A percentile compares a stretch with the other conserved stretches of the same genome.
phyloP scores from a whole-genome alignment of 2,113 vertebrate genomes.

The Lophochroa leadbeateri region DNA sequence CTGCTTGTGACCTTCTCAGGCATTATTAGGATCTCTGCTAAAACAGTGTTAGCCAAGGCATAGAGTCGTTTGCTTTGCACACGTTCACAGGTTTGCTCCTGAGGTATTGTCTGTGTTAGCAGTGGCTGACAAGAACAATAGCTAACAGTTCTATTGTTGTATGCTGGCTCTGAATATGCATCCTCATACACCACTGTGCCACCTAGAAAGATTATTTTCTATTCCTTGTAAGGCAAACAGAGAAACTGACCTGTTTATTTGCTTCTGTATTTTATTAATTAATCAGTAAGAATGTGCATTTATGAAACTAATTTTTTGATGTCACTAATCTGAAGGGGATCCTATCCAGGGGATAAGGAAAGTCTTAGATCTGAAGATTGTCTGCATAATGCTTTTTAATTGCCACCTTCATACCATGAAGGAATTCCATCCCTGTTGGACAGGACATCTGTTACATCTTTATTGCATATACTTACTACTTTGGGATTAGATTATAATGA shows the following conservation, averaged over 20 bases:
- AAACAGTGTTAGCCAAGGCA: neutral
- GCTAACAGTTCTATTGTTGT: neutral
- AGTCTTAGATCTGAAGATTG: neutral
- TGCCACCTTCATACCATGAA: constrained; percentile 22
- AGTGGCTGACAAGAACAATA: neutral
- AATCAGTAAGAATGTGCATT: neutral
- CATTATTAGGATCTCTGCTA: neutral
- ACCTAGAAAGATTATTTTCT: neutral
- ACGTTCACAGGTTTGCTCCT: neutral
- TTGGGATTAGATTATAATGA: constrained; percentile 50
- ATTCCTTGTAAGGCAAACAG: neutral
- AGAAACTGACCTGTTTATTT: neutral
- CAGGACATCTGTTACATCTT: neutral
- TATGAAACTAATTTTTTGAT: neutral
- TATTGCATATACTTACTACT: constrained; percentile 27
- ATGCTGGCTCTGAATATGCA: neutral
- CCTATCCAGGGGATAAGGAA: neutral
- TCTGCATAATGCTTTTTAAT: constrained; percentile 51
- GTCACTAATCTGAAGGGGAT: neutral
- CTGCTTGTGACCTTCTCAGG: neutral
- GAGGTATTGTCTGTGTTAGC: neutral
- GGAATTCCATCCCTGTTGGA: constrained; percentile 15
- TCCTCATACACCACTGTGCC: neutral
- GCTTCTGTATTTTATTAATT: neutral
- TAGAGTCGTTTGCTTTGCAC: neutral